These are phyloP conservation scores for Mayetiola destructor DNA, from an alignment of 2,888 invertebrate genomes.

Conservation along the genomic window DNA sequence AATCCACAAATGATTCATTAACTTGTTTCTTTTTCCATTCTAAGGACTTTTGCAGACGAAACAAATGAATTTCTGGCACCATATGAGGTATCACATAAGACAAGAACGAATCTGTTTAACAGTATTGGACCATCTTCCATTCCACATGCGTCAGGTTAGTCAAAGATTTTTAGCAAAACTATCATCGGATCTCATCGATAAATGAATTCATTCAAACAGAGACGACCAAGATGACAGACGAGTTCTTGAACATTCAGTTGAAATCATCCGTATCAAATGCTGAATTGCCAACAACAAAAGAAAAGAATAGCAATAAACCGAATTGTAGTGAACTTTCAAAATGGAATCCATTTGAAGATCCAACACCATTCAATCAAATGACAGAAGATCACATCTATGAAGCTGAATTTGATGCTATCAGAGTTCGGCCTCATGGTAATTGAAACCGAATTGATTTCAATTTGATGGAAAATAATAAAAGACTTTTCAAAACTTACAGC, in stretches of 20 bases:
- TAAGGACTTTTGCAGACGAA: constrained; percentile 56
- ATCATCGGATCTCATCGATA: constrained; percentile 14
- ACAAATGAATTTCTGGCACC: constrained; percentile 60
- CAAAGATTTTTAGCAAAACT: constrained; percentile 12
- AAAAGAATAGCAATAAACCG: constrained; percentile 19
- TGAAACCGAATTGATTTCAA: no score
- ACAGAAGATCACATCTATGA: constrained; percentile 71
- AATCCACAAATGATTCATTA: constrained; percentile 19
- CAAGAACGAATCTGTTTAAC: constrained; percentile 31
- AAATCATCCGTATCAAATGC: constrained; percentile 29
- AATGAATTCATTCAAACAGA: background rate
- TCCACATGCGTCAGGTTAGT: constrained; percentile 16
- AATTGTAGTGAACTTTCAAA: constrained; percentile 34
- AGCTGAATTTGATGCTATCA: constrained; percentile 67
- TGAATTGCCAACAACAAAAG: constrained; percentile 26
- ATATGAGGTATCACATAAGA: constrained; percentile 51
- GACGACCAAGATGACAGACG: constrained; percentile 15
- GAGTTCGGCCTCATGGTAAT: constrained; percentile 39
- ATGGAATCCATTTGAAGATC: constrained; percentile 75
- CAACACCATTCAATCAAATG: constrained; percentile 52
- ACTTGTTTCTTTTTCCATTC: constrained; percentile 16
- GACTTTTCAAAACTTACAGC: background rate
- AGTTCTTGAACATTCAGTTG: constrained; percentile 19
- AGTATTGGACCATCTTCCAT: constrained; percentile 24
- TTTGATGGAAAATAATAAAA: no score